Evolutionary conservation across 1,140 invertebrate species (phyloP).

Genomic region (Neodiprion virginianus): DNA sequence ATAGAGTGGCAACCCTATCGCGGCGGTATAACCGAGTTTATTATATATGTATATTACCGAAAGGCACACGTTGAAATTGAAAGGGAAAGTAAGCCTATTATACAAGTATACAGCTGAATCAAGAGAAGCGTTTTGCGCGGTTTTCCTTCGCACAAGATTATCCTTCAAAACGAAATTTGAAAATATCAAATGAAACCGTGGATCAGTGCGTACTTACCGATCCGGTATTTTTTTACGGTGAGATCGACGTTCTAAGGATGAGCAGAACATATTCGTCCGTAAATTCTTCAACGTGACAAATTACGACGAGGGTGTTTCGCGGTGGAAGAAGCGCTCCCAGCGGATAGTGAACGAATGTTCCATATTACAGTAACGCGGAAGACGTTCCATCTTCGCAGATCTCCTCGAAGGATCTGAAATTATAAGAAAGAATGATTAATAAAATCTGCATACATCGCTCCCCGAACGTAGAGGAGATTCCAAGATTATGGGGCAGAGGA

Average conservation of each 20-base stretch:
- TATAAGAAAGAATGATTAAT: constrained; percentile 19
- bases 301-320: constrained; percentile 22
- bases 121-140: too few relatives aligned
- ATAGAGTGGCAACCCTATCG: too few relatives aligned
- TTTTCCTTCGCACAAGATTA: too few relatives aligned
- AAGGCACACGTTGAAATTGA: not conserved
- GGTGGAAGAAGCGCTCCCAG: constrained; percentile 27
- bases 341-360: constrained; percentile 34
- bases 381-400: not conserved
- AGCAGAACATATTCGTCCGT: not conserved
- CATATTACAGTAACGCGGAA: constrained; percentile 12
- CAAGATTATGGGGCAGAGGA: not conserved
- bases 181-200: not conserved
- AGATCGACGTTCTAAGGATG: not conserved
- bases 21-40: too few relatives aligned
- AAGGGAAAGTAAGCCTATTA: not conserved
- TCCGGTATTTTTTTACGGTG: not conserved
- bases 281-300: constrained; percentile 22
- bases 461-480: constrained; percentile 19
- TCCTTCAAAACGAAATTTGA: not conserved
- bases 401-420: not conserved
- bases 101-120: too few relatives aligned
- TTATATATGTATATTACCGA: too few relatives aligned
- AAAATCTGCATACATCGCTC: constrained; percentile 40
- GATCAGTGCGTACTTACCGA: not conserved